phyloP scores from a whole-genome alignment of 2,113 vertebrate genomes.

The Anarhynchus alexandrinus region DNA sequence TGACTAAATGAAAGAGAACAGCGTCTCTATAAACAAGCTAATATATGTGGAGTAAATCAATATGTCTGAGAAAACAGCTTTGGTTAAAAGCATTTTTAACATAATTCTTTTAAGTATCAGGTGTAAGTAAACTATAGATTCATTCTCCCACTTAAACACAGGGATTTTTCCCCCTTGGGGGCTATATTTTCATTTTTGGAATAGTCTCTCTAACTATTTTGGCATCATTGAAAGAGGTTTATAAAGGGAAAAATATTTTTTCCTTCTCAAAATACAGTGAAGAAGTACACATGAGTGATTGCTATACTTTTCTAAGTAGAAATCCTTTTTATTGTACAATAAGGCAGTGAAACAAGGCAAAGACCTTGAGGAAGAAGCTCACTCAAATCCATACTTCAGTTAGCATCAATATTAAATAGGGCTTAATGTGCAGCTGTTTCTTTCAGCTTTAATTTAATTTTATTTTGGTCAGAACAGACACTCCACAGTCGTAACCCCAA shows the following conservation, averaged over 20 bases:
- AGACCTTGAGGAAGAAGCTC: conserved; percentile 31
- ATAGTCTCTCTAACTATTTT: neutral
- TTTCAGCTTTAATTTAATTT: conserved; percentile 67
- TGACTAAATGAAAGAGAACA: neutral
- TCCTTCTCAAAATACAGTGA: neutral
- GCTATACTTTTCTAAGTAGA: neutral
- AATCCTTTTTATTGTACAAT: neutral
- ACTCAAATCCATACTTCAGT: conserved; percentile 50
- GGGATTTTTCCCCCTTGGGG: neutral
- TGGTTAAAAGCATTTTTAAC: neutral
- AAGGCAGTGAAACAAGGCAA: neutral
- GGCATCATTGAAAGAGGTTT: neutral
- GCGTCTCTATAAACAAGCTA: neutral
- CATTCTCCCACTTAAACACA: neutral
- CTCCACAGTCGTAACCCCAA: conserved; percentile 56
- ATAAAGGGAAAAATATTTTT: neutral
- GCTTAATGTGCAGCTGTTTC: conserved; percentile 65
- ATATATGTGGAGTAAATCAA: neutral
- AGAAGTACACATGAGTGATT: neutral
- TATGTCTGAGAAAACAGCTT: neutral
- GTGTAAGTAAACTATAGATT: neutral
- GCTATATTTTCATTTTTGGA: neutral
- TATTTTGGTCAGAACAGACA: conserved; percentile 33
- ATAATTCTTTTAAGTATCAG: neutral
- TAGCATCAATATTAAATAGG: conserved; percentile 56